These are phyloP conservation scores for Catocala sponsa DNA, from an alignment of 2,888 invertebrate genomes.

Conservation along the genomic window DNA sequence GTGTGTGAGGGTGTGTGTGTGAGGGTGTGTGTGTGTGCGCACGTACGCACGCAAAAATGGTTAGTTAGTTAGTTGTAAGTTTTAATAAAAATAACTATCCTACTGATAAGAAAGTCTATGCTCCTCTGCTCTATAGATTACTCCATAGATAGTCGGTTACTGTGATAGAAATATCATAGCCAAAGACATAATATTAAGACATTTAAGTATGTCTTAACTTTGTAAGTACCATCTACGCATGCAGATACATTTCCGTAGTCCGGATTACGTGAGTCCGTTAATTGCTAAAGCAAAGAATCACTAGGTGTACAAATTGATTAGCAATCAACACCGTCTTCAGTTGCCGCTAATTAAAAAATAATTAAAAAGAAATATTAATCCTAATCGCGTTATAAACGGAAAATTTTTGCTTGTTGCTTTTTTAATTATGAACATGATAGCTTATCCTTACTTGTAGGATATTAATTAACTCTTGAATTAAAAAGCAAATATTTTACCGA, in stretches of 20 bases:
- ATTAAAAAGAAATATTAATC: slow-evolving; percentile 25
- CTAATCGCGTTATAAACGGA: slow-evolving; percentile 25
- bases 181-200: no score
- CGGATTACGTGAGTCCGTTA: slow-evolving; percentile 1
- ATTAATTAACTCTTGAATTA: slow-evolving; percentile 8
- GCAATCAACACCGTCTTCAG: slow-evolving; percentile 24
- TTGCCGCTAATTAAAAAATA: slow-evolving; percentile 24
- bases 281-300: slow-evolving; percentile 17
- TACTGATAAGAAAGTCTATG: no score
- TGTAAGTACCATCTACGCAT: no score
- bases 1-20: no score
- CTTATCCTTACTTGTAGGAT: slow-evolving; percentile 5
- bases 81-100: no score
- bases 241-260: not conserved
- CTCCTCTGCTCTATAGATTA: no score
- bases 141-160: no score
- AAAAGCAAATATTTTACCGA: not conserved
- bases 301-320: slow-evolving; percentile 25
- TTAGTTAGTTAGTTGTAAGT: no score
- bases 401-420: slow-evolving; percentile 18
- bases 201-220: no score
- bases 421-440: slow-evolving; percentile 19
- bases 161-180: no score
- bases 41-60: no score
- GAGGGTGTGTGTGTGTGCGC: no score